Evolutionary conservation across 2,113 vertebrate species (phyloP).

Genomic region (Ovis canadensis): DNA sequence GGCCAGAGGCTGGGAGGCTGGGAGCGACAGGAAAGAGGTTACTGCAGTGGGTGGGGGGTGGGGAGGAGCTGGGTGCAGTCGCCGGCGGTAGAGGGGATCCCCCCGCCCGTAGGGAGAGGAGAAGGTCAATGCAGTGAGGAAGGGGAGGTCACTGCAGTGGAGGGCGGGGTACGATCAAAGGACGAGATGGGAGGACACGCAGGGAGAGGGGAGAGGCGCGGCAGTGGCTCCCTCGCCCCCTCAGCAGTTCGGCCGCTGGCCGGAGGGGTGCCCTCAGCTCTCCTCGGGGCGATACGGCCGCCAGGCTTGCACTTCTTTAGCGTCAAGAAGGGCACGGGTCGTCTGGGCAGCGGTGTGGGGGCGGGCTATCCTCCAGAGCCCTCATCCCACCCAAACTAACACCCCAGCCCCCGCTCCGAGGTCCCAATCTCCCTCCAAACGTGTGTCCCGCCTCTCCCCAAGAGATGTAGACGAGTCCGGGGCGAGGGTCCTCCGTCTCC

Average conservation of each 20-base stretch:
- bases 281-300: neutral
- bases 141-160: conserved; percentile 60
- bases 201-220: neutral
- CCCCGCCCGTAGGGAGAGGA: neutral
- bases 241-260: neutral
- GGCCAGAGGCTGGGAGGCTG: neutral
- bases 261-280: conserved; percentile 9
- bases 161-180: conserved; percentile 51
- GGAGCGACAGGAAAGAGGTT: conserved; percentile 53
- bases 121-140: conserved; percentile 55
- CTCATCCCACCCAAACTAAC: neutral
- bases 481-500: neutral
- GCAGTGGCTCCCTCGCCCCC: neutral
- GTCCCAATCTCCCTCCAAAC: neutral
- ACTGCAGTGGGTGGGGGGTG: conserved; percentile 37
- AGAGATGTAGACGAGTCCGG: neutral
- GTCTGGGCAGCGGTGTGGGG: neutral
- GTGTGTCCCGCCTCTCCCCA: neutral
- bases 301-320: neutral
- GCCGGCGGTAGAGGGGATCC: neutral
- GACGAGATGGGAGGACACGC: conserved; percentile 12
- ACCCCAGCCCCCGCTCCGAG: neutral
- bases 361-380: neutral
- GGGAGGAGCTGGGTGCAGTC: conserved; percentile 30
- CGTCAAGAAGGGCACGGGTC: conserved; percentile 6